Evolutionary conservation across 2,113 vertebrate genomes (phyloP).

Genomic region (Apodemus speciosus): DNA sequence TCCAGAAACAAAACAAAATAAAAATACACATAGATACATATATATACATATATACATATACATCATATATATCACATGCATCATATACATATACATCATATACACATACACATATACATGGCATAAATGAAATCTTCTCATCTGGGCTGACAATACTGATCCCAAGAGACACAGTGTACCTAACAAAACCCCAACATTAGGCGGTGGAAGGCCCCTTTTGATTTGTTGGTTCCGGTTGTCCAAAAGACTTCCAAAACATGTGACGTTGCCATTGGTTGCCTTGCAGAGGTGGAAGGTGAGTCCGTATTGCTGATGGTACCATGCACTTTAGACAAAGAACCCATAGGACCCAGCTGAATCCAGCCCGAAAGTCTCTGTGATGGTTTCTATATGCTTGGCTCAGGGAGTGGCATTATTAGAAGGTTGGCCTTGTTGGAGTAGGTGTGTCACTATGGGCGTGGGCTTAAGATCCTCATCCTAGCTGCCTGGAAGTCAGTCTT

Average conservation of each 20-base stretch:
- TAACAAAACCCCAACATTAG: background rate
- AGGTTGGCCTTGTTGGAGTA: too few relatives aligned
- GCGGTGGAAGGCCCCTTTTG: background rate
- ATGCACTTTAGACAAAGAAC: background rate
- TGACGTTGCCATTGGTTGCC: background rate
- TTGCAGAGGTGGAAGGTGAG: background rate
- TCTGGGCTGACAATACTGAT: background rate
- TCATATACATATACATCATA: too few relatives aligned
- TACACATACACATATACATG: too few relatives aligned
- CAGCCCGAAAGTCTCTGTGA: background rate
- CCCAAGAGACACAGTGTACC: background rate
- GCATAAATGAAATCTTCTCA: background rate
- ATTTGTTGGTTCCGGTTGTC: background rate
- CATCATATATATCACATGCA: too few relatives aligned
- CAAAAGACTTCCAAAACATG: background rate
- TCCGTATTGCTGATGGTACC: background rate
- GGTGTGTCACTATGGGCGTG: too few relatives aligned
- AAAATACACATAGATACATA: too few relatives aligned
- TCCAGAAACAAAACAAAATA: background rate
- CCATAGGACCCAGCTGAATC: background rate
- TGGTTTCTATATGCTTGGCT: too few relatives aligned
- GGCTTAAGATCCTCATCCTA: too few relatives aligned
- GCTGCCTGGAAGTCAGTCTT: too few relatives aligned
- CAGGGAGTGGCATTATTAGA: too few relatives aligned
- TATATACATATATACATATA: too few relatives aligned